A percentile compares a stretch with the other conserved stretches of the same genome.
Conservation (phyloP, 1,140 invertebrate genomes). For the Drosophila rhopaloa region DNA sequence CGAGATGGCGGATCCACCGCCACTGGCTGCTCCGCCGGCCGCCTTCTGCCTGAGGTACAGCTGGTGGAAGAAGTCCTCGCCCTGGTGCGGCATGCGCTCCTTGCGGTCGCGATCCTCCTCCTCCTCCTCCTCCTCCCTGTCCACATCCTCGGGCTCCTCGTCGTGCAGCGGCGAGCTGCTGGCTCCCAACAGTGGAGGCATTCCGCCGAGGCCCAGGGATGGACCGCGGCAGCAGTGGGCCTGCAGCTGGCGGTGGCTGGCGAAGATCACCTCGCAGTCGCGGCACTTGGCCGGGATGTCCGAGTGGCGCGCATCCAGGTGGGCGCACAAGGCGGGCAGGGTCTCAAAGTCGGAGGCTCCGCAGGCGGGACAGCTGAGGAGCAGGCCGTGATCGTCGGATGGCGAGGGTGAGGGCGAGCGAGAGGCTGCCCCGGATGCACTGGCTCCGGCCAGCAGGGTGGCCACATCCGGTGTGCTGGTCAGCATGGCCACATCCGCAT, state of each 20-base stretch:
- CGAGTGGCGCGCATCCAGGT: constrained; percentile 90
- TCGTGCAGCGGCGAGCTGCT: constrained; percentile 57
- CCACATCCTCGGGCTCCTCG: constrained; percentile 6
- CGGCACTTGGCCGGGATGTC: constrained; percentile 89
- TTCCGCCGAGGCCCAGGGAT: not conserved
- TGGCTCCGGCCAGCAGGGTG: constrained; percentile 47
- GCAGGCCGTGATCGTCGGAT: not conserved
- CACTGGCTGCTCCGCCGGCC: constrained; percentile 4
- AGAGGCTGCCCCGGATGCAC: constrained; percentile 42
- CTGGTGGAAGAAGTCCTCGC: constrained; percentile 92
- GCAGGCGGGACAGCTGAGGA: constrained; percentile 86
- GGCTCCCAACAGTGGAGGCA: constrained; percentile 51
- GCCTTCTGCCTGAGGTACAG: constrained; percentile 90
- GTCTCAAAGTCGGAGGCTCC: constrained; percentile 87
- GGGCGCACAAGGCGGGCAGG: constrained; percentile 87
- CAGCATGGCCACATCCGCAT: constrained; percentile 43
- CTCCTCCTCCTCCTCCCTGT: constrained; percentile 19
- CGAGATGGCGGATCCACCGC: constrained; percentile 1
- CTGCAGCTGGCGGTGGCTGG: constrained; percentile 89
- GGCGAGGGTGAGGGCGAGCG: constrained; percentile 27
- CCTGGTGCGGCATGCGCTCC: constrained; percentile 65
- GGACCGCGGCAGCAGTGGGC: constrained; percentile 85
- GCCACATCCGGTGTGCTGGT: constrained; percentile 71
- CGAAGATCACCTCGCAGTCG: constrained; percentile 89
- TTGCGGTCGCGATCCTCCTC: constrained; percentile 22